Evolutionary conservation across 2,797 vertebrate species (phyloP), one percentile per base, ranked within the genome.

Genomic region (Darevskia mixta): DNA sequence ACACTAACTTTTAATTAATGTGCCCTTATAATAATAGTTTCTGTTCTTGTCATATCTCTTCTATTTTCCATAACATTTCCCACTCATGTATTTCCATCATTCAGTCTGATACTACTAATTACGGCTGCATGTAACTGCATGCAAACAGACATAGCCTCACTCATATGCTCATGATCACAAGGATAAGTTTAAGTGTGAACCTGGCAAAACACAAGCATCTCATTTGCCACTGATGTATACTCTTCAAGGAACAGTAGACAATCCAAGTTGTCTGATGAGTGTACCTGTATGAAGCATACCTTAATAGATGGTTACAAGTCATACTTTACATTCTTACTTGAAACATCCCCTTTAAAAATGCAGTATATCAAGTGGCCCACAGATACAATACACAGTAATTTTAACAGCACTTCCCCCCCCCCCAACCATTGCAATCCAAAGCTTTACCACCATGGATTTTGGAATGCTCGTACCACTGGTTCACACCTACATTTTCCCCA

Each of bases 11-110:
- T 10, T 11, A 5, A 64, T 86, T 78, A 45, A 89, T 29, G 49
- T 29, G 0, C 0, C 80, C 32, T 73, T 61, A 23, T 0, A 1
- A 27, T 0, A 5, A 9, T 4, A 67, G 23, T 45, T 86, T 25
- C 35, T n/a, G 55, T 6, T 29, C 20, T 73, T 49, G 67, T 72
- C 20, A 23, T 23, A 73, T 61, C 23, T 75, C 35, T 84, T 73
- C n/a, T 61, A 18, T 25, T 27, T 1, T 58, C 71, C 8, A 29
- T 4, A 61, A 69, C 43, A 69, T 32, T 69, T 69, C 15, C 38
- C 45, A 20, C 41, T 71, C 41, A 66, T 32, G 17, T 79, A 55
- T 5, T 9, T 17, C 23, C 18, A 69, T 41, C 13, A 43, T 69
- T 43, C 17, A 27, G 45, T 27, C 45, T 86, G 11, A 20, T 32